Conservation (phyloP, 1,140 invertebrate species). For the Heliconius congener region DNA sequence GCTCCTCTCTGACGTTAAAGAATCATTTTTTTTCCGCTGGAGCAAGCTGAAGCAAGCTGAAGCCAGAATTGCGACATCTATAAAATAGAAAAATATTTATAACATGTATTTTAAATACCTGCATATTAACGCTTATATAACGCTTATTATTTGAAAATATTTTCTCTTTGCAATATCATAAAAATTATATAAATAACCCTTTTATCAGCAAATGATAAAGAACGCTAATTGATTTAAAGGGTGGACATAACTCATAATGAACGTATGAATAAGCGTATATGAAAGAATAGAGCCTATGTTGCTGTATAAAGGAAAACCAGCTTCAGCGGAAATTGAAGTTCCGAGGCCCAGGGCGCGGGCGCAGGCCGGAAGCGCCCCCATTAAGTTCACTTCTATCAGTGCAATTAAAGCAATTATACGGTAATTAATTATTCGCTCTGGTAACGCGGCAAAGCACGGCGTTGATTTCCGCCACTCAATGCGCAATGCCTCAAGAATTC, state of each 20-base stretch:
- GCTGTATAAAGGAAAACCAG: conserved; percentile 66
- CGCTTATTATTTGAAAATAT: too few relatives aligned
- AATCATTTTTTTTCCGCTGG: too few relatives aligned
- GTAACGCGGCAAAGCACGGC: too few relatives aligned
- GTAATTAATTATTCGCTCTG: neutral
- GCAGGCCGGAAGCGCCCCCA: conserved; percentile 59
- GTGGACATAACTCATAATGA: conserved; percentile 27
- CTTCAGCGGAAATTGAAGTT: conserved; percentile 71
- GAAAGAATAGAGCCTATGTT: conserved; percentile 48
- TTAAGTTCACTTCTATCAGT: conserved; percentile 57
- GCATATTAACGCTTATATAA: too few relatives aligned
- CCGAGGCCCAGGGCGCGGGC: conserved; percentile 59
- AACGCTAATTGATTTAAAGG: conserved; percentile 28
- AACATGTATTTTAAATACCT: too few relatives aligned
- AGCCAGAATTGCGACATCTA: too few relatives aligned
- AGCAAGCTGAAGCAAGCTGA: too few relatives aligned
- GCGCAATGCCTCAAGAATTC: too few relatives aligned
- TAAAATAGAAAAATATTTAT: too few relatives aligned
- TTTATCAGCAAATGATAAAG: neutral
- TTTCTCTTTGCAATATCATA: too few relatives aligned
- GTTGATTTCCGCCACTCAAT: too few relatives aligned
- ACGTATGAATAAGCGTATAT: conserved; percentile 20
- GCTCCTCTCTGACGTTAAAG: too few relatives aligned
- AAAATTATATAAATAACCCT: neutral
- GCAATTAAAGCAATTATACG: conserved; percentile 53